Evolutionary conservation across 2,888 invertebrate species (phyloP).

Genomic region (Vandiemenella viatica): DNA sequence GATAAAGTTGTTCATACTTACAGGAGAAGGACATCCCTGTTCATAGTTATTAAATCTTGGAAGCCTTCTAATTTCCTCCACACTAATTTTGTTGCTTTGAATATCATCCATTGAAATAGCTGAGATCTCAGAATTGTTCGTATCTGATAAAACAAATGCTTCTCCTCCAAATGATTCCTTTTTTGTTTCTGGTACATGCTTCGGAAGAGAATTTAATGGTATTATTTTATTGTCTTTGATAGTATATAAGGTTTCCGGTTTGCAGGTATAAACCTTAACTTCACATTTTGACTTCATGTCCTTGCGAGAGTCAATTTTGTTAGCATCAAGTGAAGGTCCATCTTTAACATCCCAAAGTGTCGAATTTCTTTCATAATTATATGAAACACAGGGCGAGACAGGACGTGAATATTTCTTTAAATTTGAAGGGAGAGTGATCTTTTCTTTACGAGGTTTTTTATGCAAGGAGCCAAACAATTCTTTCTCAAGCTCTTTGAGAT

Average conservation of each 20-base stretch:
- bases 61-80: constrained; percentile 38
- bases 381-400: neutral
- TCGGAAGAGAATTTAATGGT: constrained; percentile 21
- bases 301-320: neutral
- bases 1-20: constrained; percentile 1
- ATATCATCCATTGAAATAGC: constrained; percentile 3
- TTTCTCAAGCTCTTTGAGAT: constrained; percentile 34
- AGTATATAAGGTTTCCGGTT: constrained; percentile 33
- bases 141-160: constrained; percentile 26
- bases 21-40: constrained; percentile 30
- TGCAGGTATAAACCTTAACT: constrained; percentile 19
- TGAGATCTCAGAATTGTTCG: neutral
- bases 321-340: neutral
- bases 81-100: constrained; percentile 32
- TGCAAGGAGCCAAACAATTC: constrained; percentile 34
- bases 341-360: constrained; percentile 33
- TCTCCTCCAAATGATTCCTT: constrained; percentile 4
- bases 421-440: too few species aligned
- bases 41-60: constrained; percentile 38
- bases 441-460: constrained; percentile 15
- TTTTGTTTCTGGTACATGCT: neutral
- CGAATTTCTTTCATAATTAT: neutral
- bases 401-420: constrained; percentile 1
- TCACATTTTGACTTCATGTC: neutral
- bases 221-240: constrained; percentile 36